Percentiles rank a stretch among this genome's conserved stretches.
phyloP scores from a whole-genome alignment of 2,113 vertebrate species.

The Crotalus tigris region DNA sequence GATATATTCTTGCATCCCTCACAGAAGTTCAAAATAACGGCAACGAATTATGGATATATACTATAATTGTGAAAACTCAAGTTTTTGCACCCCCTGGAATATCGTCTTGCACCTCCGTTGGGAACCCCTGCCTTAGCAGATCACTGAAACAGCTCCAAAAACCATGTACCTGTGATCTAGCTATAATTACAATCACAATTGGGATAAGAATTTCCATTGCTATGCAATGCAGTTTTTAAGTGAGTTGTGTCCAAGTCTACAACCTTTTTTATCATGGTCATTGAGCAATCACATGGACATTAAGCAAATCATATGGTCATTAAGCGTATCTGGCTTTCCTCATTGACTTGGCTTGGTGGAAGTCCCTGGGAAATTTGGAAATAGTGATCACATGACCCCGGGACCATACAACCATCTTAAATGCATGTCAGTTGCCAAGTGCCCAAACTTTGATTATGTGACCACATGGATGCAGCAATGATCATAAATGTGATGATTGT shows the following conservation, averaged over 20 bases:
- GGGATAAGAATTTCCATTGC: too few species aligned
- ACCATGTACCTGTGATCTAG: neutral
- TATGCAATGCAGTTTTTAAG: neutral
- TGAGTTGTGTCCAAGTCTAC: neutral
- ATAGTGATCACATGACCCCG: neutral
- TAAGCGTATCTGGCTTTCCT: neutral
- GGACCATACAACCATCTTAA: neutral
- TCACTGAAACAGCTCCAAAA: neutral
- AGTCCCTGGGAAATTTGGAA: neutral
- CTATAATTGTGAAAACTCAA: too few species aligned
- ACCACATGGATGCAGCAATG: neutral
- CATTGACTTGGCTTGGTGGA: neutral
- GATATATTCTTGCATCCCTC: too few species aligned
- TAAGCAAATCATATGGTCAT: too few species aligned
- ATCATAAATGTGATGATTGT: neutral
- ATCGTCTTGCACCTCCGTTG: too few species aligned
- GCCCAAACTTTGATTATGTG: neutral
- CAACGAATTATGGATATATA: too few species aligned
- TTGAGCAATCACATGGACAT: too few species aligned
- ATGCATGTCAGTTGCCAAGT: neutral
- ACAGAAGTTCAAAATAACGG: too few species aligned
- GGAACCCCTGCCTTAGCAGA: neutral
- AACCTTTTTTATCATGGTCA: neutral
- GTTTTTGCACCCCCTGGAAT: too few species aligned
- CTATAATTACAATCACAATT: neutral